Base-by-base conservation (phyloP, 92 coral and sea anemone genomes). In the Siderastrea radians region DNA sequence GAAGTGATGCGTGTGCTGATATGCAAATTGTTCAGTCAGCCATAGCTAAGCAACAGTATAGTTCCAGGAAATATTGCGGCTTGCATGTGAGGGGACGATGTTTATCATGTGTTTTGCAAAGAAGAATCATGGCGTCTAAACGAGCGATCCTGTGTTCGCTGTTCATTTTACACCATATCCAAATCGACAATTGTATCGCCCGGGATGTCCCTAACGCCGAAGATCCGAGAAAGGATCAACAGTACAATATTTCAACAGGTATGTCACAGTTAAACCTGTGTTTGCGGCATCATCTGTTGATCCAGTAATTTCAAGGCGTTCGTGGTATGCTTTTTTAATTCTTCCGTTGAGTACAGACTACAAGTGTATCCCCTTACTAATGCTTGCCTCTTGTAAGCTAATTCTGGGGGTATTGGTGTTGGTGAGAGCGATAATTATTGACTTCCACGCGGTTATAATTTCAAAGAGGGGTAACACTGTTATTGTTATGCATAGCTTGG, bases 11-110 rank as follows among this genome's bases (percentile, higher is more conserved):
- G 19, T 61, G 66, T 3, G 48, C 7, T 17, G 16, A 8, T n/a
- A 82, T 71, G 86, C 86, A 82, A 81, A 81, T 59, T 82, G 65
- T 9, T 70, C 78, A 69, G 7, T 82, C 78, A 82, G 17, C 78
- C 59, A 47, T 45, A 47, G 43, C 67, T 16, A 57, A 57, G 57
- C 57, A 58, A 69, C 86, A 17, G 45, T 0, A n/a, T 45, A 45
- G 54, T 82, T 70, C 77, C 68, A 71, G 78, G 68, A 58, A 81
- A 68, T 53, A 6, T 44, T 80, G 75, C 54, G 13, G 50, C 72
- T 10, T 49, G 14, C 2, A 15, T 8, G 38, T 26, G 38, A 26
- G 38, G 38, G 10, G 38, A 48, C 13, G 47, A 51, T 3, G 9
- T 44, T 13, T 26, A 26, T 26, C 38, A 26, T 26, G 38, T 26